Evolutionary conservation across 2,113 vertebrate species (phyloP), one percentile per base, ranked within the genome.

Genomic region (Dicentrarchus labrax): DNA sequence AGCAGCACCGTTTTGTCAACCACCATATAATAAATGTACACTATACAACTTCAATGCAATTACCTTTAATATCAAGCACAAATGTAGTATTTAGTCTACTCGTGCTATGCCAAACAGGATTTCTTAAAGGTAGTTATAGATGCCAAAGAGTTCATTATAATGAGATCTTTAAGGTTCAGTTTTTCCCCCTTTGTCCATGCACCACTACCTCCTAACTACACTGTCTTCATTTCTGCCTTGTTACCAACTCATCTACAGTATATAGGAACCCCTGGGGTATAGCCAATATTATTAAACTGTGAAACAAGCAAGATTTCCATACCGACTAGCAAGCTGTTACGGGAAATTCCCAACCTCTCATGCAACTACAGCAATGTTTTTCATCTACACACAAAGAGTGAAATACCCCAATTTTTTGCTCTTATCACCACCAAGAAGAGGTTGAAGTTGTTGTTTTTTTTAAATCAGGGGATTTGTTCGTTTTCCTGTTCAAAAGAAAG

Each of bases 211-310:
- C 75, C 47, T 24, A 65, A 51, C 65, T 69, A 54, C 48, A 59
- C 24, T 6, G 7, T 60, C 64, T 81, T 86, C 50, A 24, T 72
- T 78, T 56, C 76, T 59, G 57, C 77, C 85, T 83, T 61, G 75
- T 84, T 88, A 84, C 80, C 76, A 71, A 59, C 60, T 57, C 61
- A 1, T 80, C 71, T 54, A 51, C 76, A 65, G 10, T 57, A 73
- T 38, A 83, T 22, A 72, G 50, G 50, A 87, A 82, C 39, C 86
- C 68, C 73, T 53, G 2, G 51, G 78, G 70, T 59, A 62, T 36
- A 70, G 75, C 47, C 60, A 57, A 56, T 82, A 78, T 72, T 71
- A 78, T 72, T 57, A 72, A 74, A 82, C 0, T 77, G 53, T 81
- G 71, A 82, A 68, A 87, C 38, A 75, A 75, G 70, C 36, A n/a